Evolutionary conservation across 2,888 invertebrate species (phyloP).

Genomic region (Proisotoma minuta): DNA sequence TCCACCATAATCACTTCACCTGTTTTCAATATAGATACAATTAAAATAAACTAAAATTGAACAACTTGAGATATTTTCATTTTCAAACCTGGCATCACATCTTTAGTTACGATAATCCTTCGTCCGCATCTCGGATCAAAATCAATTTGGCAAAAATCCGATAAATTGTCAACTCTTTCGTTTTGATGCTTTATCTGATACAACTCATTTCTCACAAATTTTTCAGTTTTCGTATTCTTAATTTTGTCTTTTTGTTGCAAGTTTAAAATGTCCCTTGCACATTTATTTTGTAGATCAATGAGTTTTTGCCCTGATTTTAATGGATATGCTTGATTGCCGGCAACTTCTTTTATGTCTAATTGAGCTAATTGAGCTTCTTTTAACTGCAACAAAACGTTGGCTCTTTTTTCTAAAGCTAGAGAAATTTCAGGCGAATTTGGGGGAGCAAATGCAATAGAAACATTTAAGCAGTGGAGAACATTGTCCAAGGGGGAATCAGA

Average conservation of each 20-base stretch:
- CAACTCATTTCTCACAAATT: not conserved
- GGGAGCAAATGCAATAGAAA: conserved; percentile 28
- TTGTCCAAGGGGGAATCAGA: conserved; percentile 12
- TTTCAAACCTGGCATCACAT: conserved; percentile 28
- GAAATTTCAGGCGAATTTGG: conserved; percentile 21
- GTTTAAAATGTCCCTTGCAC: too few relatives aligned
- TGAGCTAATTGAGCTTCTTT: conserved; percentile 31
- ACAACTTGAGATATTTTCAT: not conserved
- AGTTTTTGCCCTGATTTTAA: conserved; percentile 21
- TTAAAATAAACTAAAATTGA: not conserved
- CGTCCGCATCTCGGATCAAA: conserved; percentile 32
- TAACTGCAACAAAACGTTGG: conserved; percentile 26
- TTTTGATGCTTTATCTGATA: conserved; percentile 12
- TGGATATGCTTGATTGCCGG: conserved; percentile 20
- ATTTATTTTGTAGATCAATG: conserved; percentile 28
- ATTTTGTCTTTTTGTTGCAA: not conserved
- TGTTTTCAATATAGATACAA: too few relatives aligned
- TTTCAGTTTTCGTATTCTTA: not conserved
- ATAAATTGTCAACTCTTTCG: conserved; percentile 11
- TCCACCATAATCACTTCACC: conserved; percentile 37
- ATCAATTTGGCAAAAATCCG: conserved; percentile 28
- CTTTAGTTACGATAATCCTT: conserved; percentile 23
- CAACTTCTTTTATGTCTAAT: conserved; percentile 30
- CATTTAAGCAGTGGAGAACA: conserved; percentile 31
- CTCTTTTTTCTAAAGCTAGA: conserved; percentile 31